These are phyloP conservation scores for Caenorhabditis angaria DNA, from an alignment of 2,888 invertebrate species.

Conservation along the genomic window DNA sequence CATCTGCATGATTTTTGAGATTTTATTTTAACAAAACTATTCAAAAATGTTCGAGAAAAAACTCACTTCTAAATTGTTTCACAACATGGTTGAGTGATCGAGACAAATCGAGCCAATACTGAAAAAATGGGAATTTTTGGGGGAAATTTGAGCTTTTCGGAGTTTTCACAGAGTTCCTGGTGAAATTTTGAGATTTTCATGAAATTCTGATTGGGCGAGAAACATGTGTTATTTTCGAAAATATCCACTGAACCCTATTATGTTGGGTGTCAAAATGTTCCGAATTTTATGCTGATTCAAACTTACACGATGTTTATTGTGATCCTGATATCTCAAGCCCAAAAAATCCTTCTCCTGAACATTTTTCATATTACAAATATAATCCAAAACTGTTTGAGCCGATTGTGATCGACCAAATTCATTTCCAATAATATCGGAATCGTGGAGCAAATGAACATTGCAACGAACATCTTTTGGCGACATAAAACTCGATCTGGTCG, in stretches of 20 bases:
- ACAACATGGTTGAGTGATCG: constrained; percentile 80
- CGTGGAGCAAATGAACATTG: constrained; percentile 68
- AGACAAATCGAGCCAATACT: constrained; percentile 93
- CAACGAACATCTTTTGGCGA: constrained; percentile 58
- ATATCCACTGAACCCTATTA: no score
- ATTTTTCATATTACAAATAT: constrained; percentile 88
- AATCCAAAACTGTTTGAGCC: constrained; percentile 85
- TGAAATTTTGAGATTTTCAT: no score
- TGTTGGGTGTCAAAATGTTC: no score
- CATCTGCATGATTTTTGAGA: constrained; percentile 17
- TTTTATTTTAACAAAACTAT: background rate
- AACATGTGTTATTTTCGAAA: no score
- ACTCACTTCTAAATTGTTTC: constrained; percentile 88
- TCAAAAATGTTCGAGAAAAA: no score
- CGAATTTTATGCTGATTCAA: no score
- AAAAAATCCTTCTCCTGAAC: constrained; percentile 93
- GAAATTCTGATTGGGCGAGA: no score
- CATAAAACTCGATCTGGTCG: constrained; percentile 52
- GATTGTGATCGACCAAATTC: constrained; percentile 76
- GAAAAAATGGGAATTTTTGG: constrained; percentile 73
- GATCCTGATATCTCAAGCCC: constrained; percentile 89
- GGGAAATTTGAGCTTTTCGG: background rate
- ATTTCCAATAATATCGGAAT: constrained; percentile 60
- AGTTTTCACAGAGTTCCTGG: no score
- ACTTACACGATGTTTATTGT: constrained; percentile 86